Evolutionary conservation across 2,888 invertebrate species (phyloP).

Genomic region (Thereva nobilitata): DNA sequence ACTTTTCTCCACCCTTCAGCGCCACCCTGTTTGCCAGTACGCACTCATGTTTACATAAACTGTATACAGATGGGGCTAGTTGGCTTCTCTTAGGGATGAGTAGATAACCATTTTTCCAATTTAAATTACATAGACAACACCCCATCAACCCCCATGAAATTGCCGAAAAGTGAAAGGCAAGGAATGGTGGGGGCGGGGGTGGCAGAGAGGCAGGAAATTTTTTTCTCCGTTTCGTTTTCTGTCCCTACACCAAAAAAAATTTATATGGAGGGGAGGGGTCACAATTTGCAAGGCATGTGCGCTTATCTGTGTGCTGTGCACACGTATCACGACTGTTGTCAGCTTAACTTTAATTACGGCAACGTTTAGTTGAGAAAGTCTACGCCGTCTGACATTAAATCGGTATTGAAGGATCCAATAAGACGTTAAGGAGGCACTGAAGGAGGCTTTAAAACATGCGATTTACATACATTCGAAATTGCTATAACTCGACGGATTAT

Average conservation of each 20-base stretch:
- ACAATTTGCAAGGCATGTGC: no score
- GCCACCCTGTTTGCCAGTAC: no score
- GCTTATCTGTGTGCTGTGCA: conserved; percentile 1
- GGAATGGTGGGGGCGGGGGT: conserved; percentile 10
- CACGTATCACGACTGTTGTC: conserved; percentile 12
- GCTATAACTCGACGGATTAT: conserved; percentile 16
- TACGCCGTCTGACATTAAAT: neutral
- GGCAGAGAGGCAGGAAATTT: neutral
- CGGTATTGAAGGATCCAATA: conserved; percentile 14
- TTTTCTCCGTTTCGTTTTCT: neutral
- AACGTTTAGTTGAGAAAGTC: conserved; percentile 6
- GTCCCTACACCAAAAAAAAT: no score
- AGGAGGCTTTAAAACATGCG: neutral
- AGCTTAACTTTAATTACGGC: conserved; percentile 17
- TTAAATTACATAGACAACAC: conserved; percentile 35
- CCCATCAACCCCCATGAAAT: neutral
- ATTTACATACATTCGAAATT: neutral
- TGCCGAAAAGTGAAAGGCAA: conserved; percentile 4
- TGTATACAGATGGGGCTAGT: conserved; percentile 18
- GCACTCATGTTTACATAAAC: neutral
- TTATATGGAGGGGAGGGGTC: no score
- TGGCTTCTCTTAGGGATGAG: conserved; percentile 5
- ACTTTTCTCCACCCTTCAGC: no score
- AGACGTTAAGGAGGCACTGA: neutral
- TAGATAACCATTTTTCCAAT: conserved; percentile 38